phyloP scores from a whole-genome alignment of 92 coral and sea anemone species.

The Ricordea florida region DNA sequence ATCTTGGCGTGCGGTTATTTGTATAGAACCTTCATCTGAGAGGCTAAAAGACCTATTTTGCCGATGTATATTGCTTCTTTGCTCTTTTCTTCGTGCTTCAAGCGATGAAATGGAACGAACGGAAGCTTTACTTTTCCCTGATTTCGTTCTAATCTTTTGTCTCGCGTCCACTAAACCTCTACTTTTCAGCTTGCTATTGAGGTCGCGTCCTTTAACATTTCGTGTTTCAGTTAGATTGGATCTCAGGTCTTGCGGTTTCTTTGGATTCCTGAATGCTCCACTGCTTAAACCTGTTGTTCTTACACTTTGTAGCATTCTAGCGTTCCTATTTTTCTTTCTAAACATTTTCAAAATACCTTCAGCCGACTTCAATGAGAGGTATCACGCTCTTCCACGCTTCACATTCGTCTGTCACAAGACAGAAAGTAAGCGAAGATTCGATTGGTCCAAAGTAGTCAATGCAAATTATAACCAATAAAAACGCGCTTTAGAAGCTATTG shows the following conservation, averaged over 20 bases:
- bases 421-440: too few species aligned
- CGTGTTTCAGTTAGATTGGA: background rate
- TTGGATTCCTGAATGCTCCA: conserved; percentile 9
- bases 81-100: conserved; percentile 55
- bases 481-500: too few species aligned
- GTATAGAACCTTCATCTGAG: conserved; percentile 50
- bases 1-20: conserved; percentile 58
- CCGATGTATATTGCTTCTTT: conserved; percentile 29
- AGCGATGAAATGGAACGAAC: conserved; percentile 46
- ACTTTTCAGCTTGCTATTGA: background rate
- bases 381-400: background rate
- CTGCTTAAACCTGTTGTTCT: background rate
- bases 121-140: conserved; percentile 14
- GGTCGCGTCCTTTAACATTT: background rate
- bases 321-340: conserved; percentile 9
- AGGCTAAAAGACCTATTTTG: conserved; percentile 59
- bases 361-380: background rate
- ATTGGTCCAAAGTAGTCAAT: too few species aligned
- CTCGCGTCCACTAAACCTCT: conserved; percentile 63
- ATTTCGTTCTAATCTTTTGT: conserved; percentile 51
- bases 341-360: background rate
- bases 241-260: conserved; percentile 58
- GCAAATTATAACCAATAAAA: too few species aligned
- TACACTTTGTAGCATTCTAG: conserved; percentile 10
- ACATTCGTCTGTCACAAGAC: background rate